Percentiles rank a stretch among this genome's conserved stretches.
These are phyloP conservation scores for Argentina silus DNA, from an alignment of 2,797 vertebrate genomes.

Conservation along the genomic window DNA sequence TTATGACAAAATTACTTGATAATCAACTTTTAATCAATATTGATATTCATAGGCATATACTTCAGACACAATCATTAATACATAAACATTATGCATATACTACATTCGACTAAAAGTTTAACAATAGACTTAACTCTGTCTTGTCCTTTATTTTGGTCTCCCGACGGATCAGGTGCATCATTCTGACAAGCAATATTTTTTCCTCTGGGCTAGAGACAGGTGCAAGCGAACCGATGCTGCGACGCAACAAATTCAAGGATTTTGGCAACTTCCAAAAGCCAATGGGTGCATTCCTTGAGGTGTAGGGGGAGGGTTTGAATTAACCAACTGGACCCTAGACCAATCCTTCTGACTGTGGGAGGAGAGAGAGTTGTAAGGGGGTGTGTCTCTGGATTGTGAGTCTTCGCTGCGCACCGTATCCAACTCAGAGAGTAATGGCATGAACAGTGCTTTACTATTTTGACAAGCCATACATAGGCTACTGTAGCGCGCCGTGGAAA, in stretches of 20 bases:
- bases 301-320: conserved; percentile 19
- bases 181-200: neutral
- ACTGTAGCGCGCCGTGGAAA: conserved; percentile 57
- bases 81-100: too few relatives aligned
- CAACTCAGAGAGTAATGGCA: conserved; percentile 79
- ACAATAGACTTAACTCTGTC: neutral
- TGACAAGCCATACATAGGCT: conserved; percentile 56
- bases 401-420: conserved; percentile 75
- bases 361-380: conserved; percentile 59
- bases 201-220: conserved; percentile 57
- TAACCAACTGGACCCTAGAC: conserved; percentile 58
- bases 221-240: conserved; percentile 56
- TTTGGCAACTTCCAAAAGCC: conserved; percentile 48
- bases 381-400: conserved; percentile 71
- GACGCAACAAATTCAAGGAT: conserved; percentile 40
- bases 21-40: too few relatives aligned
- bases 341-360: conserved; percentile 68
- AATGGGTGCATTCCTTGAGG: conserved; percentile 46
- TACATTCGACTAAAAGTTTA: too few relatives aligned
- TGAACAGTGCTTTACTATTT: conserved; percentile 72
- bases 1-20: too few relatives aligned
- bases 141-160: neutral
- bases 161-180: conserved; percentile 36
- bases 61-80: too few relatives aligned
- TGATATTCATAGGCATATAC: too few relatives aligned